Percentiles rank a stretch among this genome's conserved stretches.
phyloP scores from a whole-genome alignment of 2,113 vertebrate species.

The Pituophis catenifer region DNA sequence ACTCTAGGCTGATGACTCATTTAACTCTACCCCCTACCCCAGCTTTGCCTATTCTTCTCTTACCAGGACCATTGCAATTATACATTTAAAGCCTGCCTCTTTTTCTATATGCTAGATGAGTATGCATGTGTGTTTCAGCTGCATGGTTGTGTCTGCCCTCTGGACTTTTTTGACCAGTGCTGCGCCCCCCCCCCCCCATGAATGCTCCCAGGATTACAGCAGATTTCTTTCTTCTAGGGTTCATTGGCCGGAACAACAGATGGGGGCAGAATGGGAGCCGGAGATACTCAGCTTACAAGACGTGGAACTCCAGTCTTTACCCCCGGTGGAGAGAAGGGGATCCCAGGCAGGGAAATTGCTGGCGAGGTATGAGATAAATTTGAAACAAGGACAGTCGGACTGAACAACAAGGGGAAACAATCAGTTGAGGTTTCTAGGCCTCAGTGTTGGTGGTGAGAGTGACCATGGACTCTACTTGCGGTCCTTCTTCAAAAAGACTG shows the following conservation, averaged over 20 bases:
- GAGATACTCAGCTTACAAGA: constrained; percentile 65
- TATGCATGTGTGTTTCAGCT: background rate
- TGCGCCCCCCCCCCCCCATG: background rate
- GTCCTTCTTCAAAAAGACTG: background rate
- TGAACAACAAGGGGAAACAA: background rate
- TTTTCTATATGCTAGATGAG: background rate
- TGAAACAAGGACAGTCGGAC: background rate
- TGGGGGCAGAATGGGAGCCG: constrained; percentile 11
- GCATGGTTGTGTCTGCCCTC: background rate
- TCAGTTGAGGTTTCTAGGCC: background rate
- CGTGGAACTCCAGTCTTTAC: constrained; percentile 82
- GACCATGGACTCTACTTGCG: background rate
- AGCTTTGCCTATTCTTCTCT: background rate
- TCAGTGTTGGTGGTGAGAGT: background rate
- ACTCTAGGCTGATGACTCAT: background rate
- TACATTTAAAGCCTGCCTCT: background rate
- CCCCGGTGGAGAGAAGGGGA: constrained; percentile 81
- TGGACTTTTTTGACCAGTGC: background rate
- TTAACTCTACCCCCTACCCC: background rate
- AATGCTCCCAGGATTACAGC: background rate
- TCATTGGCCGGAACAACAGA: constrained; percentile 32
- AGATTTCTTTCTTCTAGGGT: constrained; percentile 54
- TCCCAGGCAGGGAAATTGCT: constrained; percentile 73
- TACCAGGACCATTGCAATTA: background rate
- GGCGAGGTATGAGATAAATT: constrained; percentile 73